These are phyloP conservation scores for Balaenoptera acutorostrata DNA, from an alignment of 2,113 vertebrate species.

Conservation along the genomic window DNA sequence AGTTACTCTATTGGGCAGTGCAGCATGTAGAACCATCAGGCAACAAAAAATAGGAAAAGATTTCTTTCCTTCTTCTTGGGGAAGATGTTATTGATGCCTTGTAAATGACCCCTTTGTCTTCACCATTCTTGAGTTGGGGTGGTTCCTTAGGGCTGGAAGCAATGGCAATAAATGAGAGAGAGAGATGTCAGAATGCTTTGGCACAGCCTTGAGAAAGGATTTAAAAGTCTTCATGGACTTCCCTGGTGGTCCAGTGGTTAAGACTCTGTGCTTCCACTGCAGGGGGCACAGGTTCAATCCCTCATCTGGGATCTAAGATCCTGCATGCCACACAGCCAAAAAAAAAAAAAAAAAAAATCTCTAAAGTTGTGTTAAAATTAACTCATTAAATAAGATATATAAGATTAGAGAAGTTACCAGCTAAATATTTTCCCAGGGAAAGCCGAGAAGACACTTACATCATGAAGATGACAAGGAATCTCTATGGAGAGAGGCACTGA, in stretches of 20 bases:
- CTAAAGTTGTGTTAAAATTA: not conserved
- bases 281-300: fast-evolving
- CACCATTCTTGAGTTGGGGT: not conserved
- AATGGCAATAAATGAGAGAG: not conserved
- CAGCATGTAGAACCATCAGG: not conserved
- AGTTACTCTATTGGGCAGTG: fast-evolving
- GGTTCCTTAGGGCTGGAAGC: not conserved
- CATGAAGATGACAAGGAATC: not conserved
- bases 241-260: not conserved
- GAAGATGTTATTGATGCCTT: not conserved
- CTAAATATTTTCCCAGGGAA: not conserved
- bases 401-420: not conserved
- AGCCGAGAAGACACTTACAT: not conserved
- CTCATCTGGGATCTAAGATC: not conserved
- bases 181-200: not conserved
- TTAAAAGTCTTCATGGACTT: not conserved
- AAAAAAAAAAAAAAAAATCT: not conserved
- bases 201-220: not conserved
- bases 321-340: not conserved
- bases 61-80: not conserved
- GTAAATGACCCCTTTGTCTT: not conserved
- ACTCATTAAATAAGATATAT: not conserved
- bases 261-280: not conserved
- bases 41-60: not conserved
- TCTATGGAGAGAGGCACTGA: not conserved